These are phyloP conservation scores for Lacerta agilis DNA, from an alignment of 2,797 vertebrate species.

Conservation along the genomic window DNA sequence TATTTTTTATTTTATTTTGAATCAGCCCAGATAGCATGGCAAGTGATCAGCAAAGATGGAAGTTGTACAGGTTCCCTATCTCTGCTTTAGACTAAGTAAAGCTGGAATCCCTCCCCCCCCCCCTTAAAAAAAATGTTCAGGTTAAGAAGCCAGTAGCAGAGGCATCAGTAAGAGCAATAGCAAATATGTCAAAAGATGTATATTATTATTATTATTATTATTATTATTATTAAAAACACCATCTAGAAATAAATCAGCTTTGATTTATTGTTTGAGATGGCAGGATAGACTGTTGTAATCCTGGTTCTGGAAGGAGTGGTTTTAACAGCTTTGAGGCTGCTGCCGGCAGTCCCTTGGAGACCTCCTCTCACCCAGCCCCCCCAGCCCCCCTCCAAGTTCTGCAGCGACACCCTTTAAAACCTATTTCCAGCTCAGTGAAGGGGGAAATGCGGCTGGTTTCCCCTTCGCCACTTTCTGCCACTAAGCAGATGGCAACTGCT, in stretches of 20 bases:
- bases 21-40: too few relatives aligned
- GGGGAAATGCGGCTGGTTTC: slow-evolving; percentile 75
- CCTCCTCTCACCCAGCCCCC: slow-evolving; percentile 38
- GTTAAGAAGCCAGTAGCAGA: slow-evolving; percentile 57
- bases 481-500: slow-evolving; percentile 90
- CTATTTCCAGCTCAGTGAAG: slow-evolving; percentile 82
- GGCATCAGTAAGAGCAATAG: slow-evolving; percentile 43
- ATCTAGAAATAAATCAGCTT: slow-evolving; percentile 37
- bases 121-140: slow-evolving; percentile 23
- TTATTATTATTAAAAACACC: slow-evolving; percentile 48
- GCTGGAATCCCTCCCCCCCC: too few relatives aligned
- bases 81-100: too few relatives aligned
- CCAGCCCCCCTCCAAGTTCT: slow-evolving; percentile 35
- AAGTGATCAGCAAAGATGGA: too few relatives aligned
- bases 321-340: slow-evolving; percentile 60
- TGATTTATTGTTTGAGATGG: slow-evolving; percentile 63
- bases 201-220: slow-evolving; percentile 10
- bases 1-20: too few relatives aligned
- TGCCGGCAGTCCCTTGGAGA: slow-evolving; percentile 57
- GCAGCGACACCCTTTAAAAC: slow-evolving; percentile 72
- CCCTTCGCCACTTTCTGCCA: slow-evolving; percentile 76
- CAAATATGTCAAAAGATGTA: slow-evolving; percentile 53
- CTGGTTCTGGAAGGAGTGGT: slow-evolving; percentile 62
- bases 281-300: slow-evolving; percentile 70
- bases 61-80: too few relatives aligned